Evolutionary conservation across 2,888 invertebrate genomes (phyloP), one percentile per base, ranked within the genome.

Genomic region (Cryptophagus acutangulus): DNA sequence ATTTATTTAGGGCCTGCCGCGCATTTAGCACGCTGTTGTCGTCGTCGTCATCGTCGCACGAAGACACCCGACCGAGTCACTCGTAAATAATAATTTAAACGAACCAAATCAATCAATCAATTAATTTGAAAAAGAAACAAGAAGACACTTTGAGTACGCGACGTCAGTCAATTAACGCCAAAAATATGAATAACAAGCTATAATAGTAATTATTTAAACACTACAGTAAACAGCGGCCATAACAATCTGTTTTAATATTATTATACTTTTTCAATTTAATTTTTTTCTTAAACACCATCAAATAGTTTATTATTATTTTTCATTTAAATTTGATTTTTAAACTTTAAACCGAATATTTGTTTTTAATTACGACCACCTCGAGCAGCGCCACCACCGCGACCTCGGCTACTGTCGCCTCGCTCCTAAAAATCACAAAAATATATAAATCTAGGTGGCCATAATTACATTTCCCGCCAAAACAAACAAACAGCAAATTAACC

Each of bases 141-240:
- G n/a, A n/a, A n/a, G n/a, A n/a, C n/a, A n/a, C n/a, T n/a, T n/a
- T n/a, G n/a, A n/a, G n/a, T n/a, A 37, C 34, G 24, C 36, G 18
- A 41, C 38, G 35, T 33, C 36, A 35, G 35, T 40, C 43, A 36
- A 37, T 38, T 38, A 24, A 17, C 18, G 29, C 33, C 39, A 43
- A 33, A 36, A 20, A 39, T 36, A 58, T 57, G 4, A 31, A 53
- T 60, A 61, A 60, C 61, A 65, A 64, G 63, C 63, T 58, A n/a
- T n/a, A n/a, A n/a, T n/a, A 58, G 52, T 59, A 58, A 58, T 60
- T 59, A n/a, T n/a, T n/a, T n/a, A n/a, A 61, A 61, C 59, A 59
- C 61, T 61, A 61, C 55, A 58, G 51, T 61, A 60, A 61, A 61
- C 58, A 60, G 60, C 61, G 58, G 62, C 62, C 62, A 58, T 61